Conservation (phyloP, 2,888 invertebrate genomes). For the Agapostemon virescens region DNA sequence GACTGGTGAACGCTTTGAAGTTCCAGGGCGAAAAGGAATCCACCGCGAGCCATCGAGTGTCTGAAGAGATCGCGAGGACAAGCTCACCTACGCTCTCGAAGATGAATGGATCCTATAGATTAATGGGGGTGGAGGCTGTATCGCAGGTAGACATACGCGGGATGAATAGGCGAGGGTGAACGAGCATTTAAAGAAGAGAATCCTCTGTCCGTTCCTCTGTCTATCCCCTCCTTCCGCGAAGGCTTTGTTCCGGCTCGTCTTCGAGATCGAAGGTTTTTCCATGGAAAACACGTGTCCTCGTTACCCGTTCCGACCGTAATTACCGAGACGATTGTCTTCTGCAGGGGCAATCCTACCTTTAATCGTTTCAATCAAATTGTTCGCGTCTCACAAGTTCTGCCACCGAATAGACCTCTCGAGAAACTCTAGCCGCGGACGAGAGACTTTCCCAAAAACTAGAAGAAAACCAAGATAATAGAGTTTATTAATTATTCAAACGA, state of each 20-base stretch:
- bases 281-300: constrained; percentile 50
- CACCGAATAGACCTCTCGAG: neutral
- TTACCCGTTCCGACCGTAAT: constrained; percentile 41
- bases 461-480: neutral
- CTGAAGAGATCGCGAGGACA: constrained; percentile 63
- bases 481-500: neutral
- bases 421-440: neutral
- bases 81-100: constrained; percentile 65
- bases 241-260: constrained; percentile 47
- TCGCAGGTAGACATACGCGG: constrained; percentile 66
- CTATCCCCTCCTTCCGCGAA: neutral
- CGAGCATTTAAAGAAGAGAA: constrained; percentile 63
- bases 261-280: constrained; percentile 51
- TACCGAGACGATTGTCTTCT: constrained; percentile 22
- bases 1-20: constrained; percentile 51
- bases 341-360: neutral
- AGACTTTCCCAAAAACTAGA: neutral
- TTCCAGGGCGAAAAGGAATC: constrained; percentile 51
- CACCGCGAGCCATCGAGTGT: constrained; percentile 57
- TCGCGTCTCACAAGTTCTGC: neutral
- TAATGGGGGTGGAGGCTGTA: constrained; percentile 61
- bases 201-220: constrained; percentile 50
- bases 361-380: neutral
- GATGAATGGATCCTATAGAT: constrained; percentile 65
- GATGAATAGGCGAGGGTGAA: constrained; percentile 66